phyloP scores from a whole-genome alignment of 92 coral and sea anemone genomes.

The Hydrozoanthus gracilis region DNA sequence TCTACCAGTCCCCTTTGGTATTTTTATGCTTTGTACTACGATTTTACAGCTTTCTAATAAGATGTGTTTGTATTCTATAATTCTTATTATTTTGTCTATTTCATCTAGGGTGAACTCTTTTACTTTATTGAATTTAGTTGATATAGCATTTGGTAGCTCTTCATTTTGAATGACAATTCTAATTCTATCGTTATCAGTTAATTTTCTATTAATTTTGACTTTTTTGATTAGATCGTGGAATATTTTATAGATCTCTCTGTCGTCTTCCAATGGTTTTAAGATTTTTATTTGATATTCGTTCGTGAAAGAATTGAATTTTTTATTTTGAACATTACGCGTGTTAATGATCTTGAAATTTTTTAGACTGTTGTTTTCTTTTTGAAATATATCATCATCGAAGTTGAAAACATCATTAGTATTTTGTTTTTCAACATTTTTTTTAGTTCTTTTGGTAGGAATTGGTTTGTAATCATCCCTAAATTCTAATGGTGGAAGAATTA shows the following conservation, averaged over 20 bases:
- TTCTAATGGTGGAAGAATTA: conserved; percentile 16
- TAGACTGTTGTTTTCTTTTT: conserved; percentile 14
- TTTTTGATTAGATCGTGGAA: conserved; percentile 4
- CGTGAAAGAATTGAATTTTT: conserved; percentile 33
- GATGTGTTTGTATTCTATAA: not conserved
- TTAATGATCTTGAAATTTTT: conserved; percentile 12
- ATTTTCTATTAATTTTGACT: not conserved
- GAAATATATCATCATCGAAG: conserved; percentile 35
- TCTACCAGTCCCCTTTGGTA: conserved; percentile 39
- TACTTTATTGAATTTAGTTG: conserved; percentile 8
- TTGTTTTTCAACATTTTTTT: conserved; percentile 2
- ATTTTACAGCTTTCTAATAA: conserved; percentile 5
- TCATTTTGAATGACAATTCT: no score
- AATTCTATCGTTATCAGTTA: conserved; percentile 18
- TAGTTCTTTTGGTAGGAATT: not conserved
- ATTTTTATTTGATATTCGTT: conserved; percentile 28
- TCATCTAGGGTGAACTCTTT: not conserved
- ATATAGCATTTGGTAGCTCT: conserved; percentile 23
- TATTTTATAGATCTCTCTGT: conserved; percentile 13
- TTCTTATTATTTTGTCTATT: conserved; percentile 2
- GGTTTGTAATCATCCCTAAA: no score
- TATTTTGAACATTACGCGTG: conserved; percentile 8
- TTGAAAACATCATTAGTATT: conserved; percentile 25
- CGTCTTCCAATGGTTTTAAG: conserved; percentile 34
- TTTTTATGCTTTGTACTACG: conserved; percentile 31